Percentiles rank a stretch among this genome's conserved stretches.
Conservation (phyloP, 2,113 vertebrate species). For the Tyrannus savana region DNA sequence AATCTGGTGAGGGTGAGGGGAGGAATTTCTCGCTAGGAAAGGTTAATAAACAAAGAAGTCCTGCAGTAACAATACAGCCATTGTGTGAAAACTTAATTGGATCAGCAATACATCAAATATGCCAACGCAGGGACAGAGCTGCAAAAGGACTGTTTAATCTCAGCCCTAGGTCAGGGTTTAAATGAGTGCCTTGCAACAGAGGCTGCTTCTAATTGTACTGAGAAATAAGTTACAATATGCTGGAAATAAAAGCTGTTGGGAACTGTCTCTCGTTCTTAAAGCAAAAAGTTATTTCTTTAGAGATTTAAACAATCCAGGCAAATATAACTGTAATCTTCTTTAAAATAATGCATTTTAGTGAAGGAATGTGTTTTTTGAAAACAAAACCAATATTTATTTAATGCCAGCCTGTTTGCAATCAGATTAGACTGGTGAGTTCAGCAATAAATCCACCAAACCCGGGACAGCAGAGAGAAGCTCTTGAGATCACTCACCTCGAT, state of each 20-base stretch:
- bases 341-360: not conserved
- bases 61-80: conserved; percentile 32
- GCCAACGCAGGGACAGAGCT: conserved; percentile 16
- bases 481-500: not conserved
- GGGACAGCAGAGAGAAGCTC: not conserved
- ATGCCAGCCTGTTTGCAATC: not conserved
- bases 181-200: not conserved
- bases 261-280: not conserved
- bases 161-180: conserved; percentile 16
- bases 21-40: conserved; percentile 12
- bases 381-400: not conserved
- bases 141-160: conserved; percentile 7
- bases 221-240: not conserved
- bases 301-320: not conserved
- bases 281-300: not conserved
- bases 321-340: not conserved
- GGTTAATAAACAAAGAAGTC: conserved; percentile 55
- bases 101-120: conserved; percentile 39
- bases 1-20: not conserved
- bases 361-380: not conserved
- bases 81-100: conserved; percentile 60
- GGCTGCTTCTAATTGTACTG: not conserved
- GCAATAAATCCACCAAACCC: not conserved
- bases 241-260: conserved; percentile 27
- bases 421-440: not conserved